phyloP scores from a whole-genome alignment of 2,888 invertebrate genomes.

The Apodemia zela region DNA sequence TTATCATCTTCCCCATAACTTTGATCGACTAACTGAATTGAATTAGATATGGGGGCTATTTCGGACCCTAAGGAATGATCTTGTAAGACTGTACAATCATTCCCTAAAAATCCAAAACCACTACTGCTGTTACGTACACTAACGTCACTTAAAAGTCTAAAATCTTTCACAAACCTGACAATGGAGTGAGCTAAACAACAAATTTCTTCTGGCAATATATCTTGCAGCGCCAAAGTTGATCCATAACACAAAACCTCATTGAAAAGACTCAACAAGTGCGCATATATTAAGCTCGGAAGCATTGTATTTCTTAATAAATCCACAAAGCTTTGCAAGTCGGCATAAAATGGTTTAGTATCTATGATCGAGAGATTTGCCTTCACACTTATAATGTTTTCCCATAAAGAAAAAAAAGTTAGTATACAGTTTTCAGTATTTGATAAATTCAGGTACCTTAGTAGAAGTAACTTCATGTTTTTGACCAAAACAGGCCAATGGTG shows the following conservation, averaged over 20 bases:
- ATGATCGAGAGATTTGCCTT: constrained; percentile 94
- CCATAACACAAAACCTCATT: constrained; percentile 96
- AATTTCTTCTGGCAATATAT: constrained; percentile 92
- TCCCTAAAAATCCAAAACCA: constrained; percentile 69
- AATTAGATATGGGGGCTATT: constrained; percentile 53
- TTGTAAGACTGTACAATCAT: constrained; percentile 58
- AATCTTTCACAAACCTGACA: constrained; percentile 92
- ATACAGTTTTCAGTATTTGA: constrained; percentile 85
- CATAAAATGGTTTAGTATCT: constrained; percentile 93
- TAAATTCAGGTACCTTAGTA: constrained; percentile 79
- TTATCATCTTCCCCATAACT: constrained; percentile 69
- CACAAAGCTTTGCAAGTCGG: constrained; percentile 90
- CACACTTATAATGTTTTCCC: constrained; percentile 95
- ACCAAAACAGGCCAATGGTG: constrained; percentile 92
- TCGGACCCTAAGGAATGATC: constrained; percentile 63
- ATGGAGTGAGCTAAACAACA: constrained; percentile 92
- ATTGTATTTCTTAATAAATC: constrained; percentile 84
- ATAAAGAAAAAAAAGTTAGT: constrained; percentile 90
- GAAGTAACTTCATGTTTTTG: constrained; percentile 82
- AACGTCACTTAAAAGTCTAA: constrained; percentile 84
- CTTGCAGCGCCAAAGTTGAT: constrained; percentile 93
- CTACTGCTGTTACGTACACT: constrained; percentile 65
- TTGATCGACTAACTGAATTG: constrained; percentile 67
- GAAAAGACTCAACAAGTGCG: constrained; percentile 90
- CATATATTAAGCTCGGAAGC: constrained; percentile 91